Conservation (phyloP, 1,140 invertebrate species). For the Papilio xuthus region DNA sequence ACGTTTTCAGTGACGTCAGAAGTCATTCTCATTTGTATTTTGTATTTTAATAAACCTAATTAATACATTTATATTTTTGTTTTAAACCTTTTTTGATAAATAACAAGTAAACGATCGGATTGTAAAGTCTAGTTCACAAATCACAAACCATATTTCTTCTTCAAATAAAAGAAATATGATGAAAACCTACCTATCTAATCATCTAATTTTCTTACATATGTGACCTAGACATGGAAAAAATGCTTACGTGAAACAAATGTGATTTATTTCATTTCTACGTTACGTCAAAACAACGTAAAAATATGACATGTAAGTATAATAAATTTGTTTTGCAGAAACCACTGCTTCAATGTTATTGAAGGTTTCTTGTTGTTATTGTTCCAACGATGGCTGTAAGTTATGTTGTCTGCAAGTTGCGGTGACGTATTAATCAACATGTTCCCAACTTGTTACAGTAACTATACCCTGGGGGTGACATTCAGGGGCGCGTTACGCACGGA, state of each 20-base stretch:
- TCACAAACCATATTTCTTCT: not conserved
- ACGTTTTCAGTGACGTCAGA: not conserved
- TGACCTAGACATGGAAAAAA: not conserved
- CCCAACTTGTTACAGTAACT: conserved; percentile 6
- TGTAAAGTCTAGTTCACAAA: not conserved
- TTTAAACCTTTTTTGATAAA: too few relatives aligned
- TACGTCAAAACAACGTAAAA: conserved; percentile 10
- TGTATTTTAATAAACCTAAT: not conserved
- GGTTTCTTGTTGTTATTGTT: not conserved
- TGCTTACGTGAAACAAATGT: not conserved
- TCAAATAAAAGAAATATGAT: not conserved
- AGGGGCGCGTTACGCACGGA: not conserved
- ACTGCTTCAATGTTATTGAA: not conserved
- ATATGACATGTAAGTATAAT: not conserved
- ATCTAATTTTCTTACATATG: not conserved
- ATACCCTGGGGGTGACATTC: not conserved
- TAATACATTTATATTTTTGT: too few relatives aligned
- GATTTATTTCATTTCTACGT: not conserved
- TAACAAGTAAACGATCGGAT: too few relatives aligned
- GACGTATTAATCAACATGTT: conserved; percentile 22
- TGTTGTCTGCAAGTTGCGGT: not conserved
- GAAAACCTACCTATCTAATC: not conserved
- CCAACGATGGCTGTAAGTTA: conserved; percentile 1
- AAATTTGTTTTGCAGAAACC: conserved; percentile 13
- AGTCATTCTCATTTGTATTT: not conserved